These are phyloP conservation scores for Alouatta palliata DNA, from an alignment of 2,113 vertebrate genomes.

Conservation along the genomic window DNA sequence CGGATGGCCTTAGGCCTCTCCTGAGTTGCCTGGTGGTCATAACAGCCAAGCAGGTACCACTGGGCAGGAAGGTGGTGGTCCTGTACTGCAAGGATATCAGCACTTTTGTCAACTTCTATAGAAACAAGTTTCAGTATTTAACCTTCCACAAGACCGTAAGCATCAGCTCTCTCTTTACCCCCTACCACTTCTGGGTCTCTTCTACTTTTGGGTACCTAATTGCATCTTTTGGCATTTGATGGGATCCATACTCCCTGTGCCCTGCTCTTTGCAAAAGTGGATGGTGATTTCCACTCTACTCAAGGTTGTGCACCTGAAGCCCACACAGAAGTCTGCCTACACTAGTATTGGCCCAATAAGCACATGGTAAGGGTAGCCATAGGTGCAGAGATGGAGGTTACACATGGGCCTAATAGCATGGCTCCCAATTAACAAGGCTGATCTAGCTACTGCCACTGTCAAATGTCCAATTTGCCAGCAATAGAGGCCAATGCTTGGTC, in stretches of 20 bases:
- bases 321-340: neutral
- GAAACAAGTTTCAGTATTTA: neutral
- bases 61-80: neutral
- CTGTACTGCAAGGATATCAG: neutral
- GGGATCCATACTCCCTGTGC: neutral
- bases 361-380: neutral
- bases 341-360: neutral
- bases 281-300: neutral
- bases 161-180: neutral
- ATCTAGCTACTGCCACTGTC: neutral
- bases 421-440: neutral
- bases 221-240: neutral
- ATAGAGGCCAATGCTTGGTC: neutral
- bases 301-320: neutral
- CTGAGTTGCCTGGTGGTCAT: slow-evolving; percentile 83
- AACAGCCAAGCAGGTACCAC: neutral
- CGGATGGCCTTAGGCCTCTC: slow-evolving; percentile 69
- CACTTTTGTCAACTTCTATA: neutral
- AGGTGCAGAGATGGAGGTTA: neutral
- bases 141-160: neutral
- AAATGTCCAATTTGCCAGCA: neutral
- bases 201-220: neutral
- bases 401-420: neutral
- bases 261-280: neutral
- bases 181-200: neutral